Percentiles rank a stretch among this genome's conserved stretches.
These are phyloP conservation scores for Holothuria scabra DNA, from an alignment of 53 echinoderm and acorn worm genomes.

Conservation along the genomic window DNA sequence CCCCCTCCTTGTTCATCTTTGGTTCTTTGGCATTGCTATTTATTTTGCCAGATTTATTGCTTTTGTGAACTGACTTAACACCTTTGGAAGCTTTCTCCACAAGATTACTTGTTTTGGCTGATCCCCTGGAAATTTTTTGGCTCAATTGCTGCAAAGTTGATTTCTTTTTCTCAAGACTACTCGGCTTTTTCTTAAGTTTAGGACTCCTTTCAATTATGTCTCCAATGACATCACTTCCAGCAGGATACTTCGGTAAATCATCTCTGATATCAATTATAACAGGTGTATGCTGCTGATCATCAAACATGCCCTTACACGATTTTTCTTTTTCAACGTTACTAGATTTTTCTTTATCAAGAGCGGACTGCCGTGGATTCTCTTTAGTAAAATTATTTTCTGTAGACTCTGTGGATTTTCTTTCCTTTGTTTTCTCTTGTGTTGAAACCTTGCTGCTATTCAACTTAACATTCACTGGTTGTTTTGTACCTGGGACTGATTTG, in stretches of 20 bases:
- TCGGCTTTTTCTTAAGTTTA: background rate
- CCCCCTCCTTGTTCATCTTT: background rate
- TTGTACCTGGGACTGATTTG: slow-evolving; percentile 26
- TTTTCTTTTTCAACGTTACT: no score
- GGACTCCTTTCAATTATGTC: background rate
- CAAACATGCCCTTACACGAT: background rate
- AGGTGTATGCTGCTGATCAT: slow-evolving; percentile 67
- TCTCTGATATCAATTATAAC: slow-evolving; percentile 88
- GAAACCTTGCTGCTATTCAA: no score
- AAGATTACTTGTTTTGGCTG: background rate
- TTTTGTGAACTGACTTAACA: background rate
- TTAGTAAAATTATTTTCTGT: no score
- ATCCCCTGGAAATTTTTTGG: background rate
- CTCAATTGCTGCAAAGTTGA: slow-evolving; percentile 49
- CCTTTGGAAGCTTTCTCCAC: background rate
- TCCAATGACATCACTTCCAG: slow-evolving; percentile 25
- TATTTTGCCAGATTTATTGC: background rate
- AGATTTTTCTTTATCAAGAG: no score
- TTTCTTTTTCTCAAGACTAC: background rate
- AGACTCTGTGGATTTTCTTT: no score
- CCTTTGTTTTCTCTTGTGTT: no score
- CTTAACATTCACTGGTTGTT: background rate
- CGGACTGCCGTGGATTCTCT: no score
- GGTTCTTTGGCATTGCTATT: slow-evolving; percentile 1
- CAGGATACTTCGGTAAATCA: slow-evolving; percentile 44